Base-by-base conservation (phyloP, 2,113 vertebrate species). In the Oryzias celebensis region DNA sequence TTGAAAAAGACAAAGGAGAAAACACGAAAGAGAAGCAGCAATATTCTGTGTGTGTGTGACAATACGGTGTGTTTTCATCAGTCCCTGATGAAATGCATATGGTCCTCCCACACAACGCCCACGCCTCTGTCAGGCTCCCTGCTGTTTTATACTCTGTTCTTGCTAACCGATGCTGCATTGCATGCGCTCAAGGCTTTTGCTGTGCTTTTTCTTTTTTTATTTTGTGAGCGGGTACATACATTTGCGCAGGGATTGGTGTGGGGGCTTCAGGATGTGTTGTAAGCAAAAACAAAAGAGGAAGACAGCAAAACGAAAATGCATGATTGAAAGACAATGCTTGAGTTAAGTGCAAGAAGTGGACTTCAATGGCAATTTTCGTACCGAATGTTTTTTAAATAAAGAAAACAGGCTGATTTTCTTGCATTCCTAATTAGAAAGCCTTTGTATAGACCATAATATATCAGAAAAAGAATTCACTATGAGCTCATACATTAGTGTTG, bases 101-200 rank as follows among this genome's bases (percentile, higher is more conserved):
- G 80, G 76, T 65, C 82, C 66, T 80, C 88, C 88, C 84, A 89
- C 85, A 65, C 83, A 79, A 56, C 68, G 23, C 90, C 88, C 75
- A 91, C 86, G 17, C 56, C 75, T 77, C 71, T 81, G 66, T 52
- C 70, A 86, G 84, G 73, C 75, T 85, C 78, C 86, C 79, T 73
- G 82, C 83, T 84, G 87, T 87, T 82, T 52, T 78, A 45, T 72
- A 70, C 71, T 77, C 78, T 66, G 68, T 68, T 79, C 80, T 65
- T 75, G 61, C 68, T 75, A 80, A 68, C 45, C 15, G 68, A 58
- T 55, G 71, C 68, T 71, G 74, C 76, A 50, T 62, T 48, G 48
- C 74, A 69, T 47, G 22, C 22, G 48, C 65, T 71, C n/a, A 53
- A 68, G 71, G 63, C 67, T 72, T 58, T 73, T 7, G 0, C 17